Conservation (phyloP, 2,797 vertebrate genomes). For the Monodelphis domestica region DNA sequence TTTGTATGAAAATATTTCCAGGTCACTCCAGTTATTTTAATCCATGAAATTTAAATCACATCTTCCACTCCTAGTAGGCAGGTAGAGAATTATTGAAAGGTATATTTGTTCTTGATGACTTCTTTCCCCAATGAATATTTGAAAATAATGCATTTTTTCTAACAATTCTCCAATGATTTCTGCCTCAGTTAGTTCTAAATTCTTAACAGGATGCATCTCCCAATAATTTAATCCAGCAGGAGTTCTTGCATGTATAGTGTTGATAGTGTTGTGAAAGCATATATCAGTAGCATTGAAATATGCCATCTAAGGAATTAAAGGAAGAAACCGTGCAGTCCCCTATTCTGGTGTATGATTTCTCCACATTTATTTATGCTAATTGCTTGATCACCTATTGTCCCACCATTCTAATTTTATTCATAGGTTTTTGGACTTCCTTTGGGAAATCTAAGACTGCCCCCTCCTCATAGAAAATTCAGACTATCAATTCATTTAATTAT, state of each 20-base stretch:
- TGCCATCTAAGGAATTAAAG: conserved; percentile 52
- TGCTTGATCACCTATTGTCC: conserved; percentile 65
- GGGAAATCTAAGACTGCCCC: conserved; percentile 58
- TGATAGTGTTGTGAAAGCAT: conserved; percentile 22
- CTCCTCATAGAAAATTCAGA: conserved; percentile 66
- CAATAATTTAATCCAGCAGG: conserved; percentile 45
- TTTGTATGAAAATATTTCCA: not conserved
- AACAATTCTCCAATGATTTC: not conserved
- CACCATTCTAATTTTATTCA: conserved; percentile 71
- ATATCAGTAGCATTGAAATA: conserved; percentile 60
- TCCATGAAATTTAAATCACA: not conserved
- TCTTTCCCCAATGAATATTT: conserved; percentile 34
- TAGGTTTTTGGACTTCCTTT: conserved; percentile 65
- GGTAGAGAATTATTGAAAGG: not conserved
- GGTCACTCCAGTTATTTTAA: not conserved
- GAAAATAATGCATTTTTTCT: conserved; percentile 43
- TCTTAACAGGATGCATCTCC: conserved; percentile 27
- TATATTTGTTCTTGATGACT: conserved; percentile 41
- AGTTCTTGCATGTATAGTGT: conserved; percentile 34
- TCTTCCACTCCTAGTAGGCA: not conserved
- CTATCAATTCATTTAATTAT: conserved; percentile 71
- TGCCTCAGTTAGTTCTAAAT: not conserved
- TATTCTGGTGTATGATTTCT: conserved; percentile 35
- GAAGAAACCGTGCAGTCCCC: conserved; percentile 54
- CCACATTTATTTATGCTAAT: conserved; percentile 69